Evolutionary conservation across 2,888 invertebrate species (phyloP).

Genomic region (Drosophila gaucha): DNA sequence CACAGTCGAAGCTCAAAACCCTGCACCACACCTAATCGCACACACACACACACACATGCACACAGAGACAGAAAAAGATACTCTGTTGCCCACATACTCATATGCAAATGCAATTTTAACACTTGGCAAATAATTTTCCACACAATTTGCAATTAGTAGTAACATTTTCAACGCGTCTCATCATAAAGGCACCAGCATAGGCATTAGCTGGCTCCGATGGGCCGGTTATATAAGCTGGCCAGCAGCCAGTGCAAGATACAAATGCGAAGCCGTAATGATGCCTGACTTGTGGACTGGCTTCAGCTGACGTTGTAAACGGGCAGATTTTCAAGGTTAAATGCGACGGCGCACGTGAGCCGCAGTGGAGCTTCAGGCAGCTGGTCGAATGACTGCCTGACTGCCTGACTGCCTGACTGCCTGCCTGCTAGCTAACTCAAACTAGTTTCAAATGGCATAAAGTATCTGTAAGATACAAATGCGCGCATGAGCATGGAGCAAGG

Average conservation of each 20-base stretch:
- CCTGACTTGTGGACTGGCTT: slow-evolving; percentile 41
- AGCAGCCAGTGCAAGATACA: slow-evolving; percentile 32
- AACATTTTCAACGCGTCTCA: slow-evolving; percentile 69
- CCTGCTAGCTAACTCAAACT: slow-evolving; percentile 56
- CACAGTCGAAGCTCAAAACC: slow-evolving; percentile 14
- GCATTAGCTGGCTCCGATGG: neutral
- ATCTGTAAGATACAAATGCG: slow-evolving; percentile 70
- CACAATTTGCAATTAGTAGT: slow-evolving; percentile 78
- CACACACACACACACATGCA: slow-evolving; percentile 9
- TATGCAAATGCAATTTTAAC: slow-evolving; percentile 69
- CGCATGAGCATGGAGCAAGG: slow-evolving; percentile 48
- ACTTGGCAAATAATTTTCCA: slow-evolving; percentile 73
- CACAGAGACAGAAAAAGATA: neutral
- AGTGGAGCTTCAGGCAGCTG: slow-evolving; percentile 63
- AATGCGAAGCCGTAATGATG: slow-evolving; percentile 51
- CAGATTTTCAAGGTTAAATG: slow-evolving; percentile 82
- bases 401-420: slow-evolving; percentile 16
- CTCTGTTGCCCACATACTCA: slow-evolving; percentile 37
- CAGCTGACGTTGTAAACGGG: slow-evolving; percentile 52
- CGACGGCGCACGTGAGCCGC: slow-evolving; percentile 70
- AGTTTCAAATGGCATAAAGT: slow-evolving; percentile 78
- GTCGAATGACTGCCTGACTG: slow-evolving; percentile 16
- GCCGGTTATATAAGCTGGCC: slow-evolving; percentile 61
- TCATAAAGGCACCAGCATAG: slow-evolving; percentile 70
- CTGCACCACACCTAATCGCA: slow-evolving; percentile 24